These are phyloP conservation scores for Sorex fumeus DNA, from an alignment of 2,113 vertebrate genomes.

Conservation along the genomic window DNA sequence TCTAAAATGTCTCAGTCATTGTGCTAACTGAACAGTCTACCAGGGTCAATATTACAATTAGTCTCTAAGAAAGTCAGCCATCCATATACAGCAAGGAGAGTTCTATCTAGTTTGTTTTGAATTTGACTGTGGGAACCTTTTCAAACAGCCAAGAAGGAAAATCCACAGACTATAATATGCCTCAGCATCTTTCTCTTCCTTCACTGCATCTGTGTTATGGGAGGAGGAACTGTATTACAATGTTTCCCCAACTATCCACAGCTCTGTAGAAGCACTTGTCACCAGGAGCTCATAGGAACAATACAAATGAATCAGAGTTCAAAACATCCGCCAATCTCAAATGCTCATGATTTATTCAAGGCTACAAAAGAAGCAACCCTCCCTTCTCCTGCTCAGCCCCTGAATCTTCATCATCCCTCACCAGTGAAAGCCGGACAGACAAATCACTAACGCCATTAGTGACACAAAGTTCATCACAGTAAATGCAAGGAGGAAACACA, in stretches of 20 bases:
- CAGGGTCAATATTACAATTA: background rate
- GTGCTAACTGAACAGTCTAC: slow-evolving; percentile 5
- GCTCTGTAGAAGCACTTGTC: background rate
- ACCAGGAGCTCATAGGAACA: background rate
- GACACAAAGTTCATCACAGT: background rate
- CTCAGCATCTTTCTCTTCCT: background rate
- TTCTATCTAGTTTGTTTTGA: background rate
- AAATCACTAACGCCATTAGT: background rate
- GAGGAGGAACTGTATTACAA: background rate
- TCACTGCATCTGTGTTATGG: background rate
- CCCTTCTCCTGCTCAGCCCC: too few relatives aligned
- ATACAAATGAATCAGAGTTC: background rate
- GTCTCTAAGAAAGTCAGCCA: background rate
- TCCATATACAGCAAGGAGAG: background rate
- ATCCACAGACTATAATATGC: background rate
- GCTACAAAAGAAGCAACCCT: background rate
- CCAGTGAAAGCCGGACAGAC: background rate
- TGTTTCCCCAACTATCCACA: background rate
- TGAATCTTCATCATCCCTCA: background rate
- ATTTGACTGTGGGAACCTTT: background rate
- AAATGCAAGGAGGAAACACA: background rate
- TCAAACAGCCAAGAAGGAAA: background rate
- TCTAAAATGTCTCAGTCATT: slow-evolving; percentile 13
- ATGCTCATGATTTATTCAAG: background rate
- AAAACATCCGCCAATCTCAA: background rate